Evolutionary conservation across 2,113 vertebrate genomes (phyloP), one percentile per base, ranked within the genome.

Genomic region (Rhodinocichla rosea): DNA sequence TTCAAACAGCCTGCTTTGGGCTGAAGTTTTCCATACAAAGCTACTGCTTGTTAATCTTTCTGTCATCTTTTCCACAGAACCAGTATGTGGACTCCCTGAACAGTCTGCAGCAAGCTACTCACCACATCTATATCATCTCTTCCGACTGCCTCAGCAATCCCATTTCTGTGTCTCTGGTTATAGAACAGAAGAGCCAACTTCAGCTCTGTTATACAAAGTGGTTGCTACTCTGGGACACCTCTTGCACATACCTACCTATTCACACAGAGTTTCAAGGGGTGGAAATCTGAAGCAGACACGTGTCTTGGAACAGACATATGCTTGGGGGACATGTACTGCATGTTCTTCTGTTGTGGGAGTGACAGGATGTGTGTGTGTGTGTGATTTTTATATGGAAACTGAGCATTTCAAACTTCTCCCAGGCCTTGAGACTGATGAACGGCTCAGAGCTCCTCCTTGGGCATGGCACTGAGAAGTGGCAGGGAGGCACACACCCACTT

Each of bases 1-100:
- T 92, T 94, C 87, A 93, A 92, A 90, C 53, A 85, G 49, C 33
- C 49, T 89, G 53, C 81, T 95, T 65, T 87, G 84, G 86, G 53
- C 81, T 89, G 65, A 89, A 69, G 33, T 79, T 69, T 87, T 92
- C 81, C 69, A 75, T 49, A 71, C 73, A 79, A 87, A 94, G 62
- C 50, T 80, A 56, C 78, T 88, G 67, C 12, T 87, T 87, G n/a
- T 75, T 95, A 71, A 63, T 27, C 49, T 39, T 94, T 92, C 70
- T 87, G 64, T 78, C 81, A 49, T 89, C 65, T 84, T 70, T 71
- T 92, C 55, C 65, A 91, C 69, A 79, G 76, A 95, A 96, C 74
- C 44, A 84, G 94, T 82, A 75, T 8, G 44, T 49, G 77, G 65
- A 91, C 89, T 65, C 69, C 59, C 47, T 63, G 56, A 50, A 39